Evolutionary conservation across 2,113 vertebrate genomes (phyloP), one percentile per base, ranked within the genome.

Genomic region (Beaufortia kweichowensis): DNA sequence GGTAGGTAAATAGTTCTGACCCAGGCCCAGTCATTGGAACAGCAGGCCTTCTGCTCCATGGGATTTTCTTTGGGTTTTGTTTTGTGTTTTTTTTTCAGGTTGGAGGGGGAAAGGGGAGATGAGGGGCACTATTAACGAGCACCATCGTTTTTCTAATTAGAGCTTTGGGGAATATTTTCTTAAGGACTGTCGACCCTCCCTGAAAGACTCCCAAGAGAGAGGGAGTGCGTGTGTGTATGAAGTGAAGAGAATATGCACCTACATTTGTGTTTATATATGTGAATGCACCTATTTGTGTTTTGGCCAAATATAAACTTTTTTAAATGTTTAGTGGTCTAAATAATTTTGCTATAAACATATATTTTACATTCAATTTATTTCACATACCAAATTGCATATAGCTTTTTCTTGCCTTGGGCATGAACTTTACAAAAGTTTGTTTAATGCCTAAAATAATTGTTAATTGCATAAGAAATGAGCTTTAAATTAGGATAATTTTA

Each of bases 121-220:
- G 5, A 55, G 21, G 53, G 46, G 31, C 67, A 83, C 90, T 89
- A 92, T 93, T 95, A 94, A 92, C 70, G 82, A 94, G 89, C 85
- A 78, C 89, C 91, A 90, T 91, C 83, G 66, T 91, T 93, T 92
- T 90, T 88, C 90, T 93, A 94, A 91, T 94, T 93, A 94, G 92
- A 90, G 88, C 92, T 91, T 90, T 87, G 83, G 89, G 89, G 89
- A 91, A 90, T 91, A 90, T 92, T 92, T 90, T 91, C 86, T 89
- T 90, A 89, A 89, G 90, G 83, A 88, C 82, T 81, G 88, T 85
- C 81, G 76, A 87, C 86, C 86, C 89, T 91, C 88, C 89, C 87
- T 87, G 82, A 80, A 75, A 84, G 87, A 86, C 87, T 86, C 88
- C 87, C 86, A 68, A 75, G 76, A 77, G 68, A 78, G 73, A 70